Evolutionary conservation across 1,140 invertebrate genomes (phyloP).

Genomic region (Acromyrmex heyeri): DNA sequence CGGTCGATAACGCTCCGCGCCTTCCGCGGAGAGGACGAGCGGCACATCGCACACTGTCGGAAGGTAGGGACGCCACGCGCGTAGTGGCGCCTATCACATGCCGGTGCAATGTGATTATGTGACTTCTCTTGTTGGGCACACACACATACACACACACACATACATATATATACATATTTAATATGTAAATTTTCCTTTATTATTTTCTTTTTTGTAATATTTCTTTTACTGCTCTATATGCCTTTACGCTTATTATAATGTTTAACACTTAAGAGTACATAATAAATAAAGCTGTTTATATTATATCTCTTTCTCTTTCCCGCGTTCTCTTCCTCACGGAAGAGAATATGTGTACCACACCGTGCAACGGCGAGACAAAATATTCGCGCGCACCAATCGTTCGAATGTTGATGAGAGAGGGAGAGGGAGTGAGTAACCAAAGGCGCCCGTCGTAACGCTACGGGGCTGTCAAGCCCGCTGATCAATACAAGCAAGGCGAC

Average conservation of each 20-base stretch:
- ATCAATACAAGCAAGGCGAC: constrained; percentile 86
- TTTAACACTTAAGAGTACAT: too few species aligned
- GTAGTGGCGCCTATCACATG: constrained; percentile 45
- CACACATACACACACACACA: too few species aligned
- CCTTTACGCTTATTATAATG: too few species aligned
- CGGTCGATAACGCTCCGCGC: constrained; percentile 52
- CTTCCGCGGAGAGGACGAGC: constrained; percentile 53
- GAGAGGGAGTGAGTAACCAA: constrained; percentile 57
- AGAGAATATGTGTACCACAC: too few species aligned
- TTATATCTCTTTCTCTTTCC: neutral
- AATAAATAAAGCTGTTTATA: too few species aligned
- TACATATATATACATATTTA: too few species aligned
- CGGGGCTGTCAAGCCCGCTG: constrained; percentile 83
- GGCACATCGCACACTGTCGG: constrained; percentile 46
- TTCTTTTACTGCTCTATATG: too few species aligned
- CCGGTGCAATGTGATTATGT: neutral
- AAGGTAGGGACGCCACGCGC: constrained; percentile 44
- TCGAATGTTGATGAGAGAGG: constrained; percentile 1
- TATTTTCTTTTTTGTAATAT: too few species aligned
- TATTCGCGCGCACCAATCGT: constrained; percentile 37
- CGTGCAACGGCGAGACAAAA: constrained; percentile 40
- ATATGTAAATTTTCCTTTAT: too few species aligned
- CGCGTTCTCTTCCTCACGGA: neutral
- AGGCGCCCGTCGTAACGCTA: constrained; percentile 77
- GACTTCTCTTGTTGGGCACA: neutral